Evolutionary conservation across 1,140 invertebrate species (phyloP).

Genomic region (Melipona quadrifasciata): DNA sequence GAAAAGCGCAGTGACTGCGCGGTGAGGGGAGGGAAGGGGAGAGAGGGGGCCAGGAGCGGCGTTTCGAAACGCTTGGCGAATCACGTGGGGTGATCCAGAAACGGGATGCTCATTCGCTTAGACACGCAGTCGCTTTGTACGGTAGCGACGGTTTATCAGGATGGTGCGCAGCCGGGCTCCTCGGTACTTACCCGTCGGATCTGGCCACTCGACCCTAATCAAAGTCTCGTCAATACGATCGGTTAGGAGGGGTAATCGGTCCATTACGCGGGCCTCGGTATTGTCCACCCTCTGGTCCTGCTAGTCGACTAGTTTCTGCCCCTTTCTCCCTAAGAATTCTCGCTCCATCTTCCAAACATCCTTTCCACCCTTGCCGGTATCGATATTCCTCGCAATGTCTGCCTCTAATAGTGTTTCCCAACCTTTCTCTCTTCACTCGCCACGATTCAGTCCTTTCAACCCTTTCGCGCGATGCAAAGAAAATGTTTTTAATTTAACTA

Average conservation of each 20-base stretch:
- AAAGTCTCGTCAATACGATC: conserved; percentile 82
- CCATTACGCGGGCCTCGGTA: conserved; percentile 79
- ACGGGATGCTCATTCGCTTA: conserved; percentile 32
- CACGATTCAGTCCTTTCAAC: no score
- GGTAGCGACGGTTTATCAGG: conserved; percentile 64
- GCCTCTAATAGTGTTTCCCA: conserved; percentile 5
- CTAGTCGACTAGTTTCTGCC: conserved; percentile 13
- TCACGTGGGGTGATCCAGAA: neutral
- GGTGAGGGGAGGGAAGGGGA: no score
- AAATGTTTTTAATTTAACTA: no score
- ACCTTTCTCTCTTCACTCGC: neutral
- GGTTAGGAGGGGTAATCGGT: conserved; percentile 80
- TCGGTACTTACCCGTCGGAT: conserved; percentile 79
- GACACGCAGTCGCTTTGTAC: conserved; percentile 59
- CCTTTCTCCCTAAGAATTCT: conserved; percentile 55
- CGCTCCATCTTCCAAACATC: conserved; percentile 73
- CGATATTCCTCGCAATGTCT: conserved; percentile 30
- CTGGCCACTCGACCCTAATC: conserved; percentile 81
- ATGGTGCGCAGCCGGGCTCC: conserved; percentile 59
- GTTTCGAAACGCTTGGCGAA: neutral
- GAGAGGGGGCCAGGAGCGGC: neutral
- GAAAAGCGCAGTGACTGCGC: conserved; percentile 48
- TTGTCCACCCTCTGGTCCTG: conserved; percentile 75
- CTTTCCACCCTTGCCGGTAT: conserved; percentile 50
- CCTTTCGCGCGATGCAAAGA: no score